Evolutionary conservation across 2,888 invertebrate genomes (phyloP).

Genomic region (Phymatocera aterrima): DNA sequence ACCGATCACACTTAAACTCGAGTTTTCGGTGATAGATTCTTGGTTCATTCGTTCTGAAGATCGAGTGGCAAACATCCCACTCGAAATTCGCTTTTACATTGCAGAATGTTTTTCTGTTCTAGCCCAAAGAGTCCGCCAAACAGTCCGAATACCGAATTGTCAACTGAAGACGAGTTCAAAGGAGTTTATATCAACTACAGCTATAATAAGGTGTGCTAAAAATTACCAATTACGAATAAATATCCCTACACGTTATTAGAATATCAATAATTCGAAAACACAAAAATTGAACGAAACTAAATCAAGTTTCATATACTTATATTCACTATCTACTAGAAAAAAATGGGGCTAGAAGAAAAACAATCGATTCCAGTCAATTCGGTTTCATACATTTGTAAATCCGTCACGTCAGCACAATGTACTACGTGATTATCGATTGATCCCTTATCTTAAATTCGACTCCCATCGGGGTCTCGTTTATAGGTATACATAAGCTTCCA

Average conservation of each 20-base stretch:
- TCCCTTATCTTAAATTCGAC: too few species aligned
- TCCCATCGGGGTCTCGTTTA: too few species aligned
- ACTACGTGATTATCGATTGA: too few species aligned
- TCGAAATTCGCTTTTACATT: not conserved
- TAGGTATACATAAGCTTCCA: too few species aligned
- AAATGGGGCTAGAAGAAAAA: too few species aligned
- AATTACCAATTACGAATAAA: conserved; percentile 47
- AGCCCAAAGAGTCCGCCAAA: conserved; percentile 96
- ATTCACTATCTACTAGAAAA: too few species aligned
- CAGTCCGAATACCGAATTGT: conserved; percentile 89
- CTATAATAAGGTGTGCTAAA: conserved; percentile 77
- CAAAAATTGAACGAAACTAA: not conserved
- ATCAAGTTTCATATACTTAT: too few species aligned
- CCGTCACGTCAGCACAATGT: too few species aligned
- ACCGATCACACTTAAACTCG: not conserved
- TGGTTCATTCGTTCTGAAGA: not conserved
- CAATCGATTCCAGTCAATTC: too few species aligned
- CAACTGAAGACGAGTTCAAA: conserved; percentile 85
- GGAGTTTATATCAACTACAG: conserved; percentile 89
- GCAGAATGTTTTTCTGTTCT: conserved; percentile 52
- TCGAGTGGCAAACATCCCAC: not conserved
- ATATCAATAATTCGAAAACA: not conserved
- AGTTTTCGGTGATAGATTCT: not conserved
- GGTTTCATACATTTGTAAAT: too few species aligned
- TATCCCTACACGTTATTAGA: not conserved